Base-by-base conservation (phyloP, 2,113 vertebrate species). In the Austrofundulus limnaeus region DNA sequence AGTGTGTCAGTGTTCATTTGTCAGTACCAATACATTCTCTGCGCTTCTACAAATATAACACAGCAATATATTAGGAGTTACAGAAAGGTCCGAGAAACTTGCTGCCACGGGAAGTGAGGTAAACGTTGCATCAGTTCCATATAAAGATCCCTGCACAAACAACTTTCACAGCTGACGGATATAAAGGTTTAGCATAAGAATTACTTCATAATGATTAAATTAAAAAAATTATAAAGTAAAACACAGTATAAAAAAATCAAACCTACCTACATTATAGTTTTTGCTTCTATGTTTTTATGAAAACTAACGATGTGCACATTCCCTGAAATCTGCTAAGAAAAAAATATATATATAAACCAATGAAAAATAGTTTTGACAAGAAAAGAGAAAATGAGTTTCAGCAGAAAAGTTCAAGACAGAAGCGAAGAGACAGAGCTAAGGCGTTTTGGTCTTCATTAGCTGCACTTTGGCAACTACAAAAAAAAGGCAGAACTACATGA, bases 71-170 rank as follows among this genome's bases (percentile, higher is more conserved):
- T 70, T 50, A 75, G 50, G 46, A 78, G 75, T 59, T 66, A 62
- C 21, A 77, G 23, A 25, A 25, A 73, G 75, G 82, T 82, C 81
- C 73, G 78, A 86, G 77, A 83, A 78, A 87, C 82, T 83, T 84
- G 80, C 78, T 81, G 80, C 77, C 75, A 72, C 66, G 77, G 77
- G 73, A 89, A 90, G 77, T 85, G 89, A 91, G 88, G 83, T 90
- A 80, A 86, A 75, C 80, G 75, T 70, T 87, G 64, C 59, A 50
- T 83, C 28, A 69, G 67, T 61, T 67, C 39, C 49, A 76, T 54
- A 67, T 41, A 69, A 41, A 62, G 48, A 20, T 16, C 42, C 24
- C 37, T 76, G 25, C 53, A 72, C 48, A 73, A 76, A 64, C 19
- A 19, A 47, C 2, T 66, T 45, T 81, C 54, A 75, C 50, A 84